Percentiles rank a stretch among this genome's conserved stretches.
Conservation (phyloP, 2,797 vertebrate genomes). For the Paedocypris micromegethes region DNA sequence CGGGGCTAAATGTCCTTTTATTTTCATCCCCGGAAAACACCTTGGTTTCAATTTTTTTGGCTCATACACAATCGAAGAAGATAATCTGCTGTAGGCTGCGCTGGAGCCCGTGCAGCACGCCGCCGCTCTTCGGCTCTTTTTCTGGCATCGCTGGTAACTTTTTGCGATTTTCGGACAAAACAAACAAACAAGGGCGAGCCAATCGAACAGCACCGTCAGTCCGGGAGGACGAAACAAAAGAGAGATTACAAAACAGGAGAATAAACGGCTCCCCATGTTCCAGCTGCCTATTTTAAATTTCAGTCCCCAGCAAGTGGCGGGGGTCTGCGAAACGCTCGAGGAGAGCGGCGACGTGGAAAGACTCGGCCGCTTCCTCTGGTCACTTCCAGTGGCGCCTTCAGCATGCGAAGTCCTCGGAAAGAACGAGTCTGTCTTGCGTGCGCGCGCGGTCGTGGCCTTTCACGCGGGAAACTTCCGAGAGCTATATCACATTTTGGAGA, state of each 20-base stretch:
- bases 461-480: constrained; percentile 93
- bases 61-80: constrained; percentile 63
- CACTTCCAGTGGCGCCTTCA: constrained; percentile 90
- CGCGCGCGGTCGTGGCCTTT: constrained; percentile 91
- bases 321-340: constrained; percentile 97
- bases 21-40: constrained; percentile 67
- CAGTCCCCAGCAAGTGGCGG: constrained; percentile 97
- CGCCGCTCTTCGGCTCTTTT: constrained; percentile 57
- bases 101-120: constrained; percentile 60
- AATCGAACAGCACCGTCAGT: constrained; percentile 27
- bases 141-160: constrained; percentile 59
- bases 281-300: constrained; percentile 96
- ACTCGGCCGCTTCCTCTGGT: constrained; percentile 95
- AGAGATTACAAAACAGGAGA: constrained; percentile 23
- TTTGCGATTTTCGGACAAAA: constrained; percentile 56
- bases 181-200: constrained; percentile 27
- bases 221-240: constrained; percentile 37
- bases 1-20: constrained; percentile 71
- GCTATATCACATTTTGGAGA: constrained; percentile 94
- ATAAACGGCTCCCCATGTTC: constrained; percentile 82
- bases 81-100: constrained; percentile 65
- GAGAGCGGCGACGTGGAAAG: constrained; percentile 96
- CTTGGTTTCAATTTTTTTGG: constrained; percentile 64
- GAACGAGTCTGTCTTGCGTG: constrained; percentile 92
- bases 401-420: constrained; percentile 95